These are phyloP conservation scores for Todiramphus chloris DNA, from an alignment of 2,113 vertebrate species.

Conservation along the genomic window DNA sequence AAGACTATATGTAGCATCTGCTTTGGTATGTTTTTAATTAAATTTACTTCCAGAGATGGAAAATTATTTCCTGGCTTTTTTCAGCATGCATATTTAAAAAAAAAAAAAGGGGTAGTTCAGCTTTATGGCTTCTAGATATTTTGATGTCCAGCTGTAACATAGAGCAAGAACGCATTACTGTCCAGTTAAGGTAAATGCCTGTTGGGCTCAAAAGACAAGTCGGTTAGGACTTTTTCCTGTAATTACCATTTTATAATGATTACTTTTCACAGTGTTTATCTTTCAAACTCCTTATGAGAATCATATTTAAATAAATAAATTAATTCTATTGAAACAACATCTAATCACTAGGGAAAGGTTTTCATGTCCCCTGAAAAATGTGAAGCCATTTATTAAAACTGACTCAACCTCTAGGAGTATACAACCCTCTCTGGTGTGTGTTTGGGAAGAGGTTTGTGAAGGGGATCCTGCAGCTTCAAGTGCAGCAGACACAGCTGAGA, in stretches of 20 bases:
- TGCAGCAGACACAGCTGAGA: neutral
- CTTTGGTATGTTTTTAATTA: neutral
- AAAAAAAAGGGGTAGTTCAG: neutral
- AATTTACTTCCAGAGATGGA: neutral
- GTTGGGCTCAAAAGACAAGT: neutral
- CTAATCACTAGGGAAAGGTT: neutral
- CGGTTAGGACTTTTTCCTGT: neutral
- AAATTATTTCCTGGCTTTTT: neutral
- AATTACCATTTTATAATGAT: conserved; percentile 1
- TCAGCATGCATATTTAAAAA: neutral
- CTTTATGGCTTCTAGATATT: neutral
- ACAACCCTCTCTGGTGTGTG: neutral
- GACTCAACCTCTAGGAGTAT: neutral
- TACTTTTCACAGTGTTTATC: neutral
- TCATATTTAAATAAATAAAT: neutral
- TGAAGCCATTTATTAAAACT: neutral
- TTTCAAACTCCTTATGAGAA: neutral
- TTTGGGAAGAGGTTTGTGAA: neutral
- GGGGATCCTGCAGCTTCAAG: neutral
- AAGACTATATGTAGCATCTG: neutral
- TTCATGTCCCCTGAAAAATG: neutral
- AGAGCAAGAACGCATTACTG: neutral
- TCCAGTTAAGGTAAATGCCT: neutral
- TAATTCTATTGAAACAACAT: neutral
- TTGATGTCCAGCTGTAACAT: neutral